phyloP scores from a whole-genome alignment of 1,140 invertebrate species.

The Drosophila arawakana region DNA sequence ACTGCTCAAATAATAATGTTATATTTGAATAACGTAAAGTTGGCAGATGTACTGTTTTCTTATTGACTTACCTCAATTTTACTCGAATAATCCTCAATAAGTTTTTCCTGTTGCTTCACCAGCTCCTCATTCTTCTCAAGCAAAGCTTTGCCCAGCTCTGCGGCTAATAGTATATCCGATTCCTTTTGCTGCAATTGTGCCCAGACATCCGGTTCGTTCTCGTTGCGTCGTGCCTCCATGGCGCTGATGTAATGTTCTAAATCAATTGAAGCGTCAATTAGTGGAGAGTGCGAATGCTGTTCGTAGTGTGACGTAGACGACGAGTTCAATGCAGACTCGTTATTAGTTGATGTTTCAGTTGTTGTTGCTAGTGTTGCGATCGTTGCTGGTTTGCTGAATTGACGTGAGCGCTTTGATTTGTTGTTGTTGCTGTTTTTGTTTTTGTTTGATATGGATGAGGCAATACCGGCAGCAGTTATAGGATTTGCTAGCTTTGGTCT shows the following conservation, averaged over 20 bases:
- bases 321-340: conserved; percentile 42
- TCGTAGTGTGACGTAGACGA: conserved; percentile 44
- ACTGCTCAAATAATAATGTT: background rate
- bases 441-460: conserved; percentile 78
- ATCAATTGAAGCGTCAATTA: conserved; percentile 82
- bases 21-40: background rate
- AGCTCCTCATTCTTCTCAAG: conserved; percentile 97
- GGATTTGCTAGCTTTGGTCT: conserved; percentile 77
- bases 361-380: conserved; percentile 22
- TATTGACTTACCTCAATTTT: conserved; percentile 94
- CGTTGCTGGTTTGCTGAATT: conserved; percentile 45
- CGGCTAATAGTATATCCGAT: conserved; percentile 95
- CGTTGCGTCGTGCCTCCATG: conserved; percentile 85
- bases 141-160: conserved; percentile 97
- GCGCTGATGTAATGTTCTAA: conserved; percentile 87
- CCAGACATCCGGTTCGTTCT: conserved; percentile 89
- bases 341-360: background rate
- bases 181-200: conserved; percentile 96
- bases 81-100: conserved; percentile 94
- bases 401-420: conserved; percentile 42
- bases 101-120: conserved; percentile 92
- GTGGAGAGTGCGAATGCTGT: conserved; percentile 57
- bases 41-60: background rate
- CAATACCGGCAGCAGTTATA: conserved; percentile 81
- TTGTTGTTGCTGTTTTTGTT: conserved; percentile 49